A percentile compares a stretch with the other conserved stretches of the same genome.
phyloP scores from a whole-genome alignment of 1,140 invertebrate genomes.

The Heliconius hermathena region DNA sequence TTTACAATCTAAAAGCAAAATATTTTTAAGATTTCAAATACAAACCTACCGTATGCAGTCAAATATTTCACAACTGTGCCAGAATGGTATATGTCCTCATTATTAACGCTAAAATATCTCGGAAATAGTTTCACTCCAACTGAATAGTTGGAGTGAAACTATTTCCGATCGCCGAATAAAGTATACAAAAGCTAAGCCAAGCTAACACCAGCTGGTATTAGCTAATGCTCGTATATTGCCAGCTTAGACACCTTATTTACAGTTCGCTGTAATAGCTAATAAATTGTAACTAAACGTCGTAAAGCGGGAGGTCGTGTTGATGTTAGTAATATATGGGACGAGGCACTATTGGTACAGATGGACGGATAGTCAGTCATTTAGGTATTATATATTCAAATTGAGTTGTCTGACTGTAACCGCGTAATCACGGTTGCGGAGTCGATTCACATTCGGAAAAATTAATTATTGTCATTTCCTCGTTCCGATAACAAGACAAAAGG shows the following conservation, averaged over 20 bases:
- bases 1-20: too few relatives aligned
- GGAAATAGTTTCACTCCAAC: too few relatives aligned
- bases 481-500: too few relatives aligned
- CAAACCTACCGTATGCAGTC: too few relatives aligned
- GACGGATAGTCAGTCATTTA: not conserved
- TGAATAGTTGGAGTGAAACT: too few relatives aligned
- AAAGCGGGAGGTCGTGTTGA: not conserved
- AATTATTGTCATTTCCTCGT: too few relatives aligned
- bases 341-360: not conserved
- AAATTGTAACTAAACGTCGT: not conserved
- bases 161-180: too few relatives aligned
- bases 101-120: too few relatives aligned
- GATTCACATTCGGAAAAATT: not conserved
- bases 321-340: not conserved
- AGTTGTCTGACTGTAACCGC: too few relatives aligned
- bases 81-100: too few relatives aligned
- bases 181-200: not conserved
- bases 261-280: not conserved
- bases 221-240: not conserved
- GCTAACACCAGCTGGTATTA: not conserved
- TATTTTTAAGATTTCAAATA: too few relatives aligned
- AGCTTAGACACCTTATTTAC: not conserved
- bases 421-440: not conserved
- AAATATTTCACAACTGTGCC: too few relatives aligned
- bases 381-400: not conserved